Evolutionary conservation across 2,888 invertebrate species (phyloP), one percentile per base, ranked within the genome.

Genomic region (Callosobruchus maculatus): DNA sequence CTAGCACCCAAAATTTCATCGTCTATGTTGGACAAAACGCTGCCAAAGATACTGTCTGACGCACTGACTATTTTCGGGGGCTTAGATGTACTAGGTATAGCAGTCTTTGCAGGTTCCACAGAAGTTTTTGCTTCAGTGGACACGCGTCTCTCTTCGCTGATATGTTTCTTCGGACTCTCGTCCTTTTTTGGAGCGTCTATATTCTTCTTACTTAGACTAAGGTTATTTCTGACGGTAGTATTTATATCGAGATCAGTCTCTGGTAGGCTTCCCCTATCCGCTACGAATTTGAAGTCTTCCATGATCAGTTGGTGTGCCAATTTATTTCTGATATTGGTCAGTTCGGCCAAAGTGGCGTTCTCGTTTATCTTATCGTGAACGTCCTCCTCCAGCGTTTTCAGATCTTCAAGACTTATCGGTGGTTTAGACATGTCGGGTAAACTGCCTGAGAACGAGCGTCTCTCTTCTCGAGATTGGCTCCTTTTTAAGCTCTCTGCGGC

Each of bases 261-360:
- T 49, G 4, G 49, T 49, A 13, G 49, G 13, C 68, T 70, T n/a
- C 68, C 66, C 20, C 20, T 49, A n/a, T 70, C 73, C 0, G 30
- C 22, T 21, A 7, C 68, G 20, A 71, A 75, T 71, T 77, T 78
- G 20, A 78, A 73, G 21, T 80, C 76, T 73, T 80, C 81, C 21
- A 90, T 82, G n/a, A 77, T 73, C 9, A 81, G 74, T 82, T 90
- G 89, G 20, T 87, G 86, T 18, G 89, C 85, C 72, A 90, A 87
- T 83, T 89, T 88, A 26, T 87, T 84, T 78, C 89, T 85, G 67
- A 90, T 81, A 77, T 87, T 88, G 68, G 89, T 87, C 70, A 90
- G 83, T 68, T 89, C 89, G 72, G 87, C 84, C 68, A 90, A 88
- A 76, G 90, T 88, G 73, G 89, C 88, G 80, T 88, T 88, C 67